Percentiles rank a stretch among this genome's conserved stretches.
These are phyloP conservation scores for Caenorhabditis sp. DNA, from an alignment of 2,888 invertebrate genomes.

Conservation along the genomic window DNA sequence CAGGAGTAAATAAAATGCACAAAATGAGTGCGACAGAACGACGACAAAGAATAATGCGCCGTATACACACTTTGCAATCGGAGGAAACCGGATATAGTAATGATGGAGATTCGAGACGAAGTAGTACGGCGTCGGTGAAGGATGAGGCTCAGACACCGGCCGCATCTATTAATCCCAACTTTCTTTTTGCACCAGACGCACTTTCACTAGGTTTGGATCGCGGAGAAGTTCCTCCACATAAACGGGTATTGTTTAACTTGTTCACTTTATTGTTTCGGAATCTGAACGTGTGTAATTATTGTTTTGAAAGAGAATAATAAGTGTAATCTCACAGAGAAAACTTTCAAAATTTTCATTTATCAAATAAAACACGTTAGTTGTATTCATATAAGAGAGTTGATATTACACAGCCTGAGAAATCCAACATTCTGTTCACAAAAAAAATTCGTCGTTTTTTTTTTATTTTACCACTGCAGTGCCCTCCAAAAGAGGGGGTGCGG, in stretches of 20 bases:
- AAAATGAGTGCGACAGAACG: conserved; percentile 49
- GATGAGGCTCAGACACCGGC: conserved; percentile 28
- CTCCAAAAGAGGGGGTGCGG: no score
- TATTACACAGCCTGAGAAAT: no score
- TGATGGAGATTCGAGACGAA: conserved; percentile 34
- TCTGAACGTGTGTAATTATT: conserved; percentile 1
- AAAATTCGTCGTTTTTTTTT: no score
- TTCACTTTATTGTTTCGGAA: no score
- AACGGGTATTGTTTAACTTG: conserved; percentile 36
- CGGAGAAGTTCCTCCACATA: conserved; percentile 57
- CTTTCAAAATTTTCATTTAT: no score
- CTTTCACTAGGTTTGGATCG: conserved; percentile 45
- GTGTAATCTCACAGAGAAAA: no score
- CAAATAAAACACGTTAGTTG: no score
- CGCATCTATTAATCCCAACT: conserved; percentile 44
- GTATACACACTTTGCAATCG: conserved; percentile 56
- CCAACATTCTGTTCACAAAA: no score
- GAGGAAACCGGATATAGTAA: conserved; percentile 50
- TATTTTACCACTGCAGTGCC: no score
- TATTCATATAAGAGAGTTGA: no score
- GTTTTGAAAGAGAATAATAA: no score
- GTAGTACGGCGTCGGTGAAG: conserved; percentile 35
- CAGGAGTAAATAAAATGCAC: conserved; percentile 13
- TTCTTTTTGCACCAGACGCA: conserved; percentile 53
- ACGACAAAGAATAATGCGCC: conserved; percentile 55